Evolutionary conservation across 2,888 invertebrate genomes (phyloP).

Genomic region (Leptopilina drosophilae): DNA sequence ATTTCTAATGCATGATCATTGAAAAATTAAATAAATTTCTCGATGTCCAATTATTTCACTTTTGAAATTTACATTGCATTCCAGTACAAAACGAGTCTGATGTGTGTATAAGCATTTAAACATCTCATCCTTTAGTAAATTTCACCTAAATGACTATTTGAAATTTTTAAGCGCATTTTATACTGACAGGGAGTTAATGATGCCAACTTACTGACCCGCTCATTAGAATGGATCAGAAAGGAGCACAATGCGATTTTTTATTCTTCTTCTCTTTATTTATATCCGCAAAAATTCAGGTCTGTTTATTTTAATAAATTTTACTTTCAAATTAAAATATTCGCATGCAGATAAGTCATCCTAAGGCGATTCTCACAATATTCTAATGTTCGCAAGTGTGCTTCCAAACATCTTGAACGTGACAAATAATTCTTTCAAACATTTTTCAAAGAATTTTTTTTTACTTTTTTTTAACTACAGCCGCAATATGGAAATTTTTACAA

Average conservation of each 20-base stretch:
- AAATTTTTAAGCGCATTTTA: neutral
- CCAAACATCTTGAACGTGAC: neutral
- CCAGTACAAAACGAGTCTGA: neutral
- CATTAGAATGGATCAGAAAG: constrained; percentile 28
- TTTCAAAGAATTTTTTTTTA: neutral
- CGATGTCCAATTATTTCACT: neutral
- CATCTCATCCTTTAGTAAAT: neutral
- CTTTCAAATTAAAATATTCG: constrained; percentile 29
- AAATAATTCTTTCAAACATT: neutral
- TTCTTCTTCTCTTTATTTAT: neutral
- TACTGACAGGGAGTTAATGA: constrained; percentile 14
- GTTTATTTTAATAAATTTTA: constrained; percentile 34
- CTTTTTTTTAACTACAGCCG: neutral
- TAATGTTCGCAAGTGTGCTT: neutral
- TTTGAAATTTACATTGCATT: constrained; percentile 15
- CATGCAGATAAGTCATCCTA: constrained; percentile 11
- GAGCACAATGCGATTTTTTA: constrained; percentile 37
- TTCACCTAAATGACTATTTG: constrained; percentile 10
- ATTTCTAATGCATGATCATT: neutral
- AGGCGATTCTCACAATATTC: constrained; percentile 5
- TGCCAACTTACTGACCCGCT: constrained; percentile 1
- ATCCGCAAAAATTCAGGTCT: constrained; percentile 39
- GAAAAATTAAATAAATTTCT: constrained; percentile 15
- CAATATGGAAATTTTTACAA: too few relatives aligned
- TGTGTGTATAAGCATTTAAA: neutral